These are phyloP conservation scores for Elmis aenea DNA, from an alignment of 2,888 invertebrate genomes.

Conservation along the genomic window DNA sequence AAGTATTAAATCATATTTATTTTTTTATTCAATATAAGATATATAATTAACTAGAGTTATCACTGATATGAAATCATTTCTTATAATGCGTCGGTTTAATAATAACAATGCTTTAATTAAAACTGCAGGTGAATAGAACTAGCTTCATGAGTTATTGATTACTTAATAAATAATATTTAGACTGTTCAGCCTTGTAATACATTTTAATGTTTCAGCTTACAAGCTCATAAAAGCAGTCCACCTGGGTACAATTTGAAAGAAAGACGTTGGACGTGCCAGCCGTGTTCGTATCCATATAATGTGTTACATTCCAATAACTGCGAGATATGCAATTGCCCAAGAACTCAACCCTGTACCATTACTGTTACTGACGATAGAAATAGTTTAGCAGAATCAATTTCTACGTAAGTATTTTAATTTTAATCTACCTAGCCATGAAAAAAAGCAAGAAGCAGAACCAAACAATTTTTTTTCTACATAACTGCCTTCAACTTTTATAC, in stretches of 20 bases:
- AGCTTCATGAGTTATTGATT: too few species aligned
- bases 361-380: constrained; percentile 58
- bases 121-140: too few species aligned
- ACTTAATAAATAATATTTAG: too few species aligned
- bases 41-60: too few species aligned
- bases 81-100: too few species aligned
- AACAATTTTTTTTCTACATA: not conserved
- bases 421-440: too few species aligned
- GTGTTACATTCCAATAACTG: constrained; percentile 74
- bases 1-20: too few species aligned
- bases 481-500: not conserved
- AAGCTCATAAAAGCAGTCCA: constrained; percentile 35
- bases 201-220: constrained; percentile 36
- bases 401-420: constrained; percentile 22
- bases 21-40: too few species aligned
- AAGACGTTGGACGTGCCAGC: constrained; percentile 81
- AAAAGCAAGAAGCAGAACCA: too few species aligned
- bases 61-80: too few species aligned
- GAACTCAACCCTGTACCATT: constrained; percentile 63
- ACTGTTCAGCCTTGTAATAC: too few species aligned
- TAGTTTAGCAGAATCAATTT: constrained; percentile 24
- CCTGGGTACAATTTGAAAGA: constrained; percentile 39
- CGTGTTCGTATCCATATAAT: constrained; percentile 86
- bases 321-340: constrained; percentile 72
- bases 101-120: too few species aligned